These are phyloP conservation scores for Poeciliopsis turrubarensis DNA, from an alignment of 2,113 vertebrate species.

Conservation along the genomic window DNA sequence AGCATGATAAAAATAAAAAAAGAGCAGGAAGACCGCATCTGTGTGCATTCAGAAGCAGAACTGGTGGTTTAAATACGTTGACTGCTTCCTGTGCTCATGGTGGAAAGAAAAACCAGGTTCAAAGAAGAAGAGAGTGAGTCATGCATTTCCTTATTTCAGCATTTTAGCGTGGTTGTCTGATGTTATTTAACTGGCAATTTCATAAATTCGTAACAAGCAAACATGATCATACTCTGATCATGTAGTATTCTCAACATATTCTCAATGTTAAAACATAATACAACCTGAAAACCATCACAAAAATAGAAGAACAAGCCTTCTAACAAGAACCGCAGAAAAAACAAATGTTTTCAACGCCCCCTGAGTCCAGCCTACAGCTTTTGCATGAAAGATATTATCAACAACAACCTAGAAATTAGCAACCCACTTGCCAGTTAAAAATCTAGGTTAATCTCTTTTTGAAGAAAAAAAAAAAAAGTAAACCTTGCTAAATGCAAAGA, in stretches of 20 bases:
- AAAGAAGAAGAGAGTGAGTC: constrained; percentile 12
- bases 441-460: constrained; percentile 23
- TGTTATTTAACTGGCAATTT: constrained; percentile 1
- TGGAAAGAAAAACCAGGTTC: constrained; percentile 9
- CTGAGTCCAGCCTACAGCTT: constrained; percentile 20
- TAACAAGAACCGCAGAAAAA: constrained; percentile 19
- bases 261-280: constrained; percentile 7
- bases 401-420: constrained; percentile 8
- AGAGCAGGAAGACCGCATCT: neutral
- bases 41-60: constrained; percentile 44
- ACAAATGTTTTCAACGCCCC: constrained; percentile 30
- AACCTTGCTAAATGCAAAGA: constrained; percentile 20
- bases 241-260: constrained; percentile 10
- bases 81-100: constrained; percentile 21
- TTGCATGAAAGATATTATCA: constrained; percentile 33
- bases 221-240: constrained; percentile 9
- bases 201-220: constrained; percentile 3
- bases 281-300: constrained; percentile 12
- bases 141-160: constrained; percentile 1
- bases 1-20: neutral
- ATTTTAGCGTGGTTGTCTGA: neutral
- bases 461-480: constrained; percentile 49
- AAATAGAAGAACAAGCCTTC: constrained; percentile 32
- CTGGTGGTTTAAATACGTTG: constrained; percentile 18
- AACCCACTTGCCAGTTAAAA: constrained; percentile 43